phyloP scores from a whole-genome alignment of 2,888 invertebrate genomes.

The Oxycera nigricornis region DNA sequence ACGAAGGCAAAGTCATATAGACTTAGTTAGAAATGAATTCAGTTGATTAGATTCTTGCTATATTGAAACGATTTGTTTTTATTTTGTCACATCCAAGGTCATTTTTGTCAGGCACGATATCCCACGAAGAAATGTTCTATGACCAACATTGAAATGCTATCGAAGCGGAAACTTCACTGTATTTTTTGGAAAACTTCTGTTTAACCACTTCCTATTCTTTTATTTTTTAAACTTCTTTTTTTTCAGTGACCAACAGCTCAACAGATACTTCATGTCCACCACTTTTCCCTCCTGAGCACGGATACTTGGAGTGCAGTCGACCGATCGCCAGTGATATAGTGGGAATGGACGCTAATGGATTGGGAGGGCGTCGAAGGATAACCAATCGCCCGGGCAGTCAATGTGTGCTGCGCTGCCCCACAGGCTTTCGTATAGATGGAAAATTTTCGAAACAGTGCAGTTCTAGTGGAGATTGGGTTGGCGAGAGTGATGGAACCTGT shows the following conservation, averaged over 20 bases:
- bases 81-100: too few relatives aligned
- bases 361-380: constrained; percentile 55
- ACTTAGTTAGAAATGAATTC: too few relatives aligned
- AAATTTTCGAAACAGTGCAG: constrained; percentile 62
- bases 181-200: background rate
- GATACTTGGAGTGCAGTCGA: constrained; percentile 63
- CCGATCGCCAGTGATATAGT: constrained; percentile 49
- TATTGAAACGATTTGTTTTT: background rate
- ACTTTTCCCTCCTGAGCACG: constrained; percentile 61
- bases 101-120: too few relatives aligned
- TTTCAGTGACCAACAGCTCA: constrained; percentile 47
- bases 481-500: constrained; percentile 62
- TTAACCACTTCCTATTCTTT: background rate
- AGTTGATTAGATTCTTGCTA: too few relatives aligned
- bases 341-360: constrained; percentile 29
- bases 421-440: constrained; percentile 57
- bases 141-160: background rate
- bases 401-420: constrained; percentile 63
- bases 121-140: background rate
- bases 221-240: background rate
- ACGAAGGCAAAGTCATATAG: too few relatives aligned
- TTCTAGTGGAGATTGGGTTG: constrained; percentile 62
- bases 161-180: background rate
- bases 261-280: constrained; percentile 59
- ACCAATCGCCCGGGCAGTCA: constrained; percentile 63